Evolutionary conservation across 2,797 vertebrate genomes (phyloP), one percentile per base, ranked within the genome.

Genomic region (Dryobates pubescens): DNA sequence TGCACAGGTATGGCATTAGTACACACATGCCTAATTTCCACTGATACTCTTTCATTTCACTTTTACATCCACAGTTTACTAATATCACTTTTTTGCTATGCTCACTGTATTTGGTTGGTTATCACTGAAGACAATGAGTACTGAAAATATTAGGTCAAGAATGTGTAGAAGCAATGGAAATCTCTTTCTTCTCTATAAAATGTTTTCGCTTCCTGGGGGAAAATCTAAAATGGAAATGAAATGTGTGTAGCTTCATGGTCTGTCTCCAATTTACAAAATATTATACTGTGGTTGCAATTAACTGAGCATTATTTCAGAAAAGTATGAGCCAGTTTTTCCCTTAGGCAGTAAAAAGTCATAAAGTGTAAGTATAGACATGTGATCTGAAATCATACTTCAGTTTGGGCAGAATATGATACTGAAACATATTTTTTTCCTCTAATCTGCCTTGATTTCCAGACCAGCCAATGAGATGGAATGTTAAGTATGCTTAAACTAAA

Each of bases 201-300:
- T 13, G 3, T 54, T 89, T 78, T 83, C 10, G 38, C 32, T 89
- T 89, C 77, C 87, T 61, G 34, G 38, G 32, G 41, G 56, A 86
- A 92, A 92, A 41, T 17, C 9, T 75, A 91, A 88, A 95, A 70
- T 5, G 58, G 9, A 49, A 86, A 64, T 62, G 82, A 93, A 94
- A 76, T 43, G 62, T 62, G 70, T 29, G 17, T 17, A 64, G 23
- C 9, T 93, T 85, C 54, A 54, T 83, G 58, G 36, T 79, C 62
- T 83, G 18, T 41, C 32, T 92, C 23, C 23, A 74, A 51, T 86
- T 92, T 76, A 84, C 14, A 51, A 89, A 82, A 76, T 84, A 71
- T 64, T 93, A 83, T 86, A 64, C 82, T 65, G 79, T 91, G 79
- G 70, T 89, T 86, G 32, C 71, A 92, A 89, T 84, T 91, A 92